phyloP scores from a whole-genome alignment of 2,797 vertebrate species.

The Pogoniulus pusillus region DNA sequence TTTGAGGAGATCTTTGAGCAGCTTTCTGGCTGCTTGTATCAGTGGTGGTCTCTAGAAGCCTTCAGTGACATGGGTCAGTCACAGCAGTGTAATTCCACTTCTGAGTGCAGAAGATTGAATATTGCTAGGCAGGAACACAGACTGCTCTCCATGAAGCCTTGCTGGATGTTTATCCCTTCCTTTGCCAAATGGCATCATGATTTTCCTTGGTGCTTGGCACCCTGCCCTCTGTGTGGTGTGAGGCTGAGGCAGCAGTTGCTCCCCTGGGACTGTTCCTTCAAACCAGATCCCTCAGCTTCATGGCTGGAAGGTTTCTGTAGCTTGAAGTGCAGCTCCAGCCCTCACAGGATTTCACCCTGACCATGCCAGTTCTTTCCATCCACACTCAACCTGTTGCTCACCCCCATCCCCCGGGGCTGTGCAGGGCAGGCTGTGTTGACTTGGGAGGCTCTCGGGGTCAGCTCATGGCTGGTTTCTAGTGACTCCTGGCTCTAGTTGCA shows the following conservation, averaged over 20 bases:
- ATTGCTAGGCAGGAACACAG: background rate
- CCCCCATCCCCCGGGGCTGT: background rate
- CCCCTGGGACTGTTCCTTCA: background rate
- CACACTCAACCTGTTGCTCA: background rate
- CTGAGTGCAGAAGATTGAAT: background rate
- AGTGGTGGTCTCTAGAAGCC: background rate
- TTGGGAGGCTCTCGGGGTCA: background rate
- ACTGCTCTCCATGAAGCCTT: background rate
- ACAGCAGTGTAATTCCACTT: background rate
- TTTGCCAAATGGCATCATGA: background rate
- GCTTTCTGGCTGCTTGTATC: background rate
- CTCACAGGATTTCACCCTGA: background rate
- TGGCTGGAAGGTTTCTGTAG: background rate
- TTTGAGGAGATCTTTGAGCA: background rate
- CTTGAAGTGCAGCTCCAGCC: background rate
- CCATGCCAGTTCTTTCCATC: accelerated
- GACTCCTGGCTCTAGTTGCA: background rate
- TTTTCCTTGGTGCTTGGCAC: background rate
- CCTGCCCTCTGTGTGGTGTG: background rate
- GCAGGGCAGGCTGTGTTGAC: background rate
- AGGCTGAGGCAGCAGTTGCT: background rate
- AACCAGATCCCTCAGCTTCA: background rate
- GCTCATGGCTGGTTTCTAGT: background rate
- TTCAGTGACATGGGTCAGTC: background rate
- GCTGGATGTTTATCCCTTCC: background rate